A percentile compares a stretch with the other conserved stretches of the same genome.
These are phyloP conservation scores for Todiramphus saurophagus DNA, from an alignment of 2,113 vertebrate genomes.

Conservation along the genomic window DNA sequence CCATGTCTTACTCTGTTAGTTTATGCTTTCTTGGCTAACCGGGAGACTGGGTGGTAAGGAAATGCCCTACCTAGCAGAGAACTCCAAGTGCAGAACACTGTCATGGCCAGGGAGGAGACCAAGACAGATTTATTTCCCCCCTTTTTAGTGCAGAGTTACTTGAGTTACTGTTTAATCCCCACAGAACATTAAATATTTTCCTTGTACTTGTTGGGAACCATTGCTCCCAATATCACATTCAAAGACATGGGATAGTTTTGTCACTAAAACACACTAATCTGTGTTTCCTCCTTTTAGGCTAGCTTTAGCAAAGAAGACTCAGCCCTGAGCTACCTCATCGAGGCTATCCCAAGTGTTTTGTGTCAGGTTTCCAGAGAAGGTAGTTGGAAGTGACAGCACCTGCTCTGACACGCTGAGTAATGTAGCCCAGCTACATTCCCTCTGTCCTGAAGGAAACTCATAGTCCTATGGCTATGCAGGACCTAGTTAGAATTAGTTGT, in stretches of 20 bases:
- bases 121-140: background rate
- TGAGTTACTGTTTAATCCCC: background rate
- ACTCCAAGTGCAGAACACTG: background rate
- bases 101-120: background rate
- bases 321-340: background rate
- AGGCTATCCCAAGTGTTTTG: background rate
- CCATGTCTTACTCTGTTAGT: background rate
- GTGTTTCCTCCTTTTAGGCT: background rate
- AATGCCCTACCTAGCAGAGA: background rate
- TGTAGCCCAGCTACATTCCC: slow-evolving; percentile 33
- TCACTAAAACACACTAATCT: background rate
- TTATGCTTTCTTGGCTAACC: background rate
- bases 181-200: background rate
- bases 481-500: background rate
- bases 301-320: background rate
- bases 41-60: background rate
- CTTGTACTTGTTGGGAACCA: background rate
- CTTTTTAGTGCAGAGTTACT: background rate
- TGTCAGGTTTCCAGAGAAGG: background rate
- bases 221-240: background rate
- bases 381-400: background rate
- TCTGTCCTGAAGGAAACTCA: background rate
- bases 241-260: background rate
- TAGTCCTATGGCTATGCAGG: background rate
- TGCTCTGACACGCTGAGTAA: slow-evolving; percentile 36